Evolutionary conservation across 2,113 vertebrate species (phyloP).

Genomic region (Lanius collurio): DNA sequence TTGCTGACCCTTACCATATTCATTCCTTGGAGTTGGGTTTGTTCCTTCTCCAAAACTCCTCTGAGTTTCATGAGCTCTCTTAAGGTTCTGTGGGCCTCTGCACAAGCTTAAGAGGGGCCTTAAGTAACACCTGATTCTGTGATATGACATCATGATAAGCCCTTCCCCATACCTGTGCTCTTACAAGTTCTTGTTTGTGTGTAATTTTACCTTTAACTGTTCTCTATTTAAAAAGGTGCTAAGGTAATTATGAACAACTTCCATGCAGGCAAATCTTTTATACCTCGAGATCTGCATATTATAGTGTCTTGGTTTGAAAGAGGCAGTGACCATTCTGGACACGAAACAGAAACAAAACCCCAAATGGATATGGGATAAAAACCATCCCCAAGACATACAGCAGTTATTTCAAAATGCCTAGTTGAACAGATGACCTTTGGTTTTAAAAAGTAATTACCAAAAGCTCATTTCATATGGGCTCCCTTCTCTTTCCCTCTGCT

Average conservation of each 20-base stretch:
- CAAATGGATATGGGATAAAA: neutral
- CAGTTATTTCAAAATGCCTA: neutral
- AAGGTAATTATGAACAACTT: neutral
- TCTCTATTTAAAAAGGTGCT: neutral
- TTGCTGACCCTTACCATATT: neutral
- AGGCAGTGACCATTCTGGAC: neutral
- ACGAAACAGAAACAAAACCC: neutral
- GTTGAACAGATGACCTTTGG: neutral
- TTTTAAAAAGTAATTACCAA: constrained; percentile 1
- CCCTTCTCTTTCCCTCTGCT: neutral
- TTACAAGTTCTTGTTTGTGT: neutral
- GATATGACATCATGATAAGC: neutral
- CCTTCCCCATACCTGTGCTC: neutral
- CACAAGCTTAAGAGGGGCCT: neutral
- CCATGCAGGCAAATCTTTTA: neutral
- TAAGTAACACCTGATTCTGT: neutral
- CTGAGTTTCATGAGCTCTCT: neutral
- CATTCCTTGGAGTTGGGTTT: neutral
- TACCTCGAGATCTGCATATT: neutral
- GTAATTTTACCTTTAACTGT: neutral
- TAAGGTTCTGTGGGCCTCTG: neutral
- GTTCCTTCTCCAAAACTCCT: neutral
- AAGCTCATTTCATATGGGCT: neutral
- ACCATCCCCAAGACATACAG: neutral
- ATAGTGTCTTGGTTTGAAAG: neutral